Evolutionary conservation across 2,888 invertebrate species (phyloP).

Genomic region (Limnephilus lunatus): DNA sequence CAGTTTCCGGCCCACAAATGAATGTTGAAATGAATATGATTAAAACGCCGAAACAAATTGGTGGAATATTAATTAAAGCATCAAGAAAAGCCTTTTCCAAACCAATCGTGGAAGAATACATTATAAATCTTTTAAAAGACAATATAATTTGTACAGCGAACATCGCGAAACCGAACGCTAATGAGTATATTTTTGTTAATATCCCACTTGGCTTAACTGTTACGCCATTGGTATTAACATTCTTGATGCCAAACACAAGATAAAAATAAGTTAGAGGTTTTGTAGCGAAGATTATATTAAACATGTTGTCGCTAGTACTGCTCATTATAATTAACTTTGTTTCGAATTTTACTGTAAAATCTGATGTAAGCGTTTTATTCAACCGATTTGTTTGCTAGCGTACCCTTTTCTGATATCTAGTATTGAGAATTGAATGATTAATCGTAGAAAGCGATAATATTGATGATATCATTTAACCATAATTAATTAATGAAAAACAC

Average conservation of each 20-base stretch:
- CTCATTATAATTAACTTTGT: not conserved
- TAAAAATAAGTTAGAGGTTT: not conserved
- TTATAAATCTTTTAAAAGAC: not conserved
- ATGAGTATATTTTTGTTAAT: constrained; percentile 3
- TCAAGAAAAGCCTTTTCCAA: not conserved
- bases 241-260: constrained; percentile 12
- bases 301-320: not conserved
- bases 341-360: not conserved
- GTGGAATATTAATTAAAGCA: not conserved
- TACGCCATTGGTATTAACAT: not conserved
- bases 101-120: not conserved
- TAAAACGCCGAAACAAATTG: not conserved
- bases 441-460: not conserved
- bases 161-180: not conserved
- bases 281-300: constrained; percentile 3
- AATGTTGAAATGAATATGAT: not conserved
- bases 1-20: not conserved
- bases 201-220: not conserved
- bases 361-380: not conserved
- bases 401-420: not conserved
- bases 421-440: not conserved
- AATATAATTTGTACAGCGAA: not conserved
- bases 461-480: not conserved
- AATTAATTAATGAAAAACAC: not conserved
- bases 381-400: not conserved